These are phyloP conservation scores for Nycticryphes semicollaris DNA, from an alignment of 2,113 vertebrate genomes.

Conservation along the genomic window DNA sequence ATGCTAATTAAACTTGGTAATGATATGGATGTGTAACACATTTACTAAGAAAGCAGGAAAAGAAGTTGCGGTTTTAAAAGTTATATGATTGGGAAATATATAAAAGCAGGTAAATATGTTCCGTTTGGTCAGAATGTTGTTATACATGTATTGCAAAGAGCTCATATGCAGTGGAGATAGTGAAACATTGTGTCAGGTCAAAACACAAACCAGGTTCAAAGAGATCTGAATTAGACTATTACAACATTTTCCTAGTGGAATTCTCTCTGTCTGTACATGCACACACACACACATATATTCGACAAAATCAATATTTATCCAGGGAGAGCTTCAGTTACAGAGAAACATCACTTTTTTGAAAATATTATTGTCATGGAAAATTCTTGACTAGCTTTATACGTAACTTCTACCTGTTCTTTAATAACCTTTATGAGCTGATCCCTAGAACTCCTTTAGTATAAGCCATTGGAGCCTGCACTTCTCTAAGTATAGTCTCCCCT, in stretches of 20 bases:
- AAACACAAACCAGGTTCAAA: background rate
- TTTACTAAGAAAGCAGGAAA: background rate
- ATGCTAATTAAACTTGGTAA: background rate
- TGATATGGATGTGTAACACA: background rate
- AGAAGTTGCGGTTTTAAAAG: background rate
- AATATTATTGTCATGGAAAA: background rate
- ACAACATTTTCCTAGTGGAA: background rate
- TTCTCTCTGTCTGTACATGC: background rate
- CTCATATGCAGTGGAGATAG: background rate
- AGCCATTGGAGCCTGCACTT: background rate
- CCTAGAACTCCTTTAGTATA: background rate
- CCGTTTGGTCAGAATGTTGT: background rate
- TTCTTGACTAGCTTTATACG: background rate
- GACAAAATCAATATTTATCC: background rate
- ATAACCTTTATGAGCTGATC: background rate
- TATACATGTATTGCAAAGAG: background rate
- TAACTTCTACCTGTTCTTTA: background rate
- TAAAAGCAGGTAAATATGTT: background rate
- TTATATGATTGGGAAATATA: background rate
- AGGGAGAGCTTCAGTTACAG: background rate
- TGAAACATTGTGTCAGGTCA: background rate
- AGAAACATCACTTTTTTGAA: background rate
- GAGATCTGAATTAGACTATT: background rate
- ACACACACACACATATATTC: background rate
- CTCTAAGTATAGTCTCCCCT: background rate